Percentiles rank a stretch among this genome's conserved stretches.
Evolutionary conservation across 2,888 invertebrate species (phyloP).

Genomic region (Dichetophora obliterata): DNA sequence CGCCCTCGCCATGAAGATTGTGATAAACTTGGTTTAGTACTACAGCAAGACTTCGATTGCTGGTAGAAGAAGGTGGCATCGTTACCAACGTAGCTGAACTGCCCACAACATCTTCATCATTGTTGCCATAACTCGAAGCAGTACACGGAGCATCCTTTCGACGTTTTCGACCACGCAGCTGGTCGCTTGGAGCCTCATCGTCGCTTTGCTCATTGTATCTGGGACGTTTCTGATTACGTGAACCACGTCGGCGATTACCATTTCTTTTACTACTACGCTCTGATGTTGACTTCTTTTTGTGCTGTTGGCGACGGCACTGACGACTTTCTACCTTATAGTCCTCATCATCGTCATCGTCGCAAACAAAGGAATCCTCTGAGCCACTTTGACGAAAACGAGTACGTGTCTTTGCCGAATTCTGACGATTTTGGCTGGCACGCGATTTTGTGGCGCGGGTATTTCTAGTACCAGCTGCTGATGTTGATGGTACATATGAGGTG

Average conservation of each 20-base stretch:
- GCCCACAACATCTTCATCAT: conserved; percentile 47
- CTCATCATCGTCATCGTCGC: conserved; percentile 62
- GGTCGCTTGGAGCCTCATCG: conserved; percentile 70
- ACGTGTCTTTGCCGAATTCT: conserved; percentile 34
- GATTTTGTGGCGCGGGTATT: conserved; percentile 32
- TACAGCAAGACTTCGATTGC: conserved; percentile 40
- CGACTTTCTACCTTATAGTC: conserved; percentile 54
- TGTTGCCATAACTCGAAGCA: conserved; percentile 23
- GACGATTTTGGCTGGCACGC: conserved; percentile 44
- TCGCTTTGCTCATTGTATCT: conserved; percentile 76
- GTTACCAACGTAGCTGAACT: conserved; percentile 47
- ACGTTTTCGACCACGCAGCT: conserved; percentile 48
- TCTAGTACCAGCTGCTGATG: conserved; percentile 39
- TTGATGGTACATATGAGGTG: conserved; percentile 68
- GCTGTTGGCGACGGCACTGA: conserved; percentile 26
- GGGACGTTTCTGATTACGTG: conserved; percentile 70
- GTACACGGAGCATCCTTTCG: conserved; percentile 49
- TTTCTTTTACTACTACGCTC: neutral
- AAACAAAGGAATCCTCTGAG: conserved; percentile 54
- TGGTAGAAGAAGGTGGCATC: conserved; percentile 28
- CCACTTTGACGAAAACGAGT: conserved; percentile 44
- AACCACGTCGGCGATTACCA: conserved; percentile 53
- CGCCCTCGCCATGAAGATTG: conserved; percentile 40
- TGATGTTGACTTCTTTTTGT: neutral
- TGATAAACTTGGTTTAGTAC: conserved; percentile 20